Conservation (phyloP, 2,888 invertebrate genomes). For the Choristoneura rosaceana region DNA sequence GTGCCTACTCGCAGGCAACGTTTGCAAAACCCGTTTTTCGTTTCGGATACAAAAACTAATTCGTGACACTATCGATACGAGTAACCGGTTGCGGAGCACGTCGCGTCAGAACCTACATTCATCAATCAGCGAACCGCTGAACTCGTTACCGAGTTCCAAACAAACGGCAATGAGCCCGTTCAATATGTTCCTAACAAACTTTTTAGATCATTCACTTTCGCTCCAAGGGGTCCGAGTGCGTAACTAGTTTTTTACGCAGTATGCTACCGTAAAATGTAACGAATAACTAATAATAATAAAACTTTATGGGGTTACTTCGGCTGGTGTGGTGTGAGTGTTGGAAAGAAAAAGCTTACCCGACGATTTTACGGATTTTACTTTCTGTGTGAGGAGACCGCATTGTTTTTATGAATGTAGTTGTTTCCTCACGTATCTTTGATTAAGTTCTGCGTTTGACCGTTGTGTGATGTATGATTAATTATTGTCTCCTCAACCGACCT, state of each 20-base stretch:
- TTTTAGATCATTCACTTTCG: constrained; percentile 82
- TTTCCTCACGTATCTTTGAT: no score
- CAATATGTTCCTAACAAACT: constrained; percentile 75
- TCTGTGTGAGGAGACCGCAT: constrained; percentile 38
- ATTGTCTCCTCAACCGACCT: no score
- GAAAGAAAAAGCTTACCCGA: constrained; percentile 10
- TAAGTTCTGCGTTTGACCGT: no score
- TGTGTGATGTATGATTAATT: no score
- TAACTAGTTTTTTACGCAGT: constrained; percentile 53
- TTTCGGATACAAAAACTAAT: constrained; percentile 64
- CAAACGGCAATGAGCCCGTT: constrained; percentile 69
- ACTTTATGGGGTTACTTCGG: constrained; percentile 38
- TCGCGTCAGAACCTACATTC: constrained; percentile 61
- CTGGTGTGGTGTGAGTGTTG: constrained; percentile 26
- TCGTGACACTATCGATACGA: constrained; percentile 72
- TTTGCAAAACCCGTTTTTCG: constrained; percentile 45
- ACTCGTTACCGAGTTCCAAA: constrained; percentile 79
- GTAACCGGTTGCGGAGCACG: constrained; percentile 50
- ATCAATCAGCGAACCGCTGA: constrained; percentile 79
- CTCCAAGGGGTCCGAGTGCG: constrained; percentile 61
- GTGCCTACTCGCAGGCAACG: constrained; percentile 9
- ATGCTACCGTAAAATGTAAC: constrained; percentile 36
- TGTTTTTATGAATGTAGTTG: background rate
- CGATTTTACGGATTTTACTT: constrained; percentile 44
- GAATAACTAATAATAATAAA: constrained; percentile 42